Conservation (phyloP, 1,140 invertebrate species). For the Drosophila pachea region DNA sequence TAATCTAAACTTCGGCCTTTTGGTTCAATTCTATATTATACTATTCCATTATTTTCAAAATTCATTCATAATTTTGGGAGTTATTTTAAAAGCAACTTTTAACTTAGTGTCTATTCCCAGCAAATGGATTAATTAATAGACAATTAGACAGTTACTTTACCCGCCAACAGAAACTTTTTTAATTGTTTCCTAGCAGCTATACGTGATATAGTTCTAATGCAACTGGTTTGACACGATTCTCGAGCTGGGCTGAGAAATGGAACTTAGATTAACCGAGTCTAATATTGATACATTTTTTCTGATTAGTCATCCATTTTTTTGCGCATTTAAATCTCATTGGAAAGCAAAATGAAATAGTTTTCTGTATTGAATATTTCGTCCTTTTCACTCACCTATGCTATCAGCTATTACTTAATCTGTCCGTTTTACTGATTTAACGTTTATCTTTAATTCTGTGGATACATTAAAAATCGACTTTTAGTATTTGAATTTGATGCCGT, state of each 20-base stretch:
- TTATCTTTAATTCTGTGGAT: not conserved
- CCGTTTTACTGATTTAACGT: not conserved
- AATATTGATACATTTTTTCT: not conserved
- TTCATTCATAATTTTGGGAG: no score
- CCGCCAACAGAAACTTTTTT: no score
- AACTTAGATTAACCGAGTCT: not conserved
- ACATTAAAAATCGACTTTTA: not conserved
- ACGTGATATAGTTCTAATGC: slow-evolving; percentile 12
- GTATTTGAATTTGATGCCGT: slow-evolving; percentile 1
- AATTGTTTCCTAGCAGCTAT: not conserved
- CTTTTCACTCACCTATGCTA: no score
- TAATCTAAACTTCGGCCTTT: no score
- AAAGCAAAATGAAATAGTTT: not conserved
- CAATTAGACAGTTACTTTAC: no score
- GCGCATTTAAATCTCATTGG: not conserved
- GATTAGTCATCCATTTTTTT: not conserved
- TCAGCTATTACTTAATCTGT: no score
- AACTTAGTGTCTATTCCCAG: no score
- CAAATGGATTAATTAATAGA: no score
- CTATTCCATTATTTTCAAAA: no score
- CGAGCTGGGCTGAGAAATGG: not conserved
- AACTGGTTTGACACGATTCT: not conserved
- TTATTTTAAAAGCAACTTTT: no score
- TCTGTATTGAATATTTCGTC: no score
- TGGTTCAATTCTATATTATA: no score